Conservation (phyloP, 2,888 invertebrate species). For the Xylophagus ater region DNA sequence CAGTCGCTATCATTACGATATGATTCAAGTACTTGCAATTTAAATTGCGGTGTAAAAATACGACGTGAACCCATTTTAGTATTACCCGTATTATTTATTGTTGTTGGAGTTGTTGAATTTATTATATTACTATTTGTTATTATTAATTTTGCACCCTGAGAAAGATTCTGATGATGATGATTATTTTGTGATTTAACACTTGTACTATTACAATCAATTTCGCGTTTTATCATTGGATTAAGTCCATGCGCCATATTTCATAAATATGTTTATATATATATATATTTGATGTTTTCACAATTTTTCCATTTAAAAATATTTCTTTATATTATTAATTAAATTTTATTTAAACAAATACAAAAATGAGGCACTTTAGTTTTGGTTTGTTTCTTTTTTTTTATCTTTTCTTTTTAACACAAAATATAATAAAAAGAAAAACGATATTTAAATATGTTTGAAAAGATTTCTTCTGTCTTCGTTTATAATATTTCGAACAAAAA, state of each 20-base stretch:
- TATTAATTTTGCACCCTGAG: too few relatives aligned
- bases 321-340: too few relatives aligned
- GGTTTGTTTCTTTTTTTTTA: too few relatives aligned
- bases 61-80: slow-evolving; percentile 66
- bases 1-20: slow-evolving; percentile 78
- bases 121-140: neutral
- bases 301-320: slow-evolving; percentile 7
- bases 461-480: too few relatives aligned
- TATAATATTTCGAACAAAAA: too few relatives aligned
- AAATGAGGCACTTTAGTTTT: too few relatives aligned
- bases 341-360: too few relatives aligned
- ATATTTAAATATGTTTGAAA: too few relatives aligned
- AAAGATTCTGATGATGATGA: too few relatives aligned
- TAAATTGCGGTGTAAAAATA: slow-evolving; percentile 82
- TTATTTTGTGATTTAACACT: slow-evolving; percentile 15
- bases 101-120: slow-evolving; percentile 5
- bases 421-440: too few relatives aligned
- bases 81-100: slow-evolving; percentile 21
- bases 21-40: slow-evolving; percentile 78
- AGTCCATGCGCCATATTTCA: slow-evolving; percentile 47
- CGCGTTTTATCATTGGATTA: slow-evolving; percentile 43
- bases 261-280: slow-evolving; percentile 5
- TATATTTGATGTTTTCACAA: slow-evolving; percentile 16
- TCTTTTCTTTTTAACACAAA: too few relatives aligned
- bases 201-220: slow-evolving; percentile 28